These are phyloP conservation scores for Aphelinus certus DNA, from an alignment of 1,140 invertebrate species.

Conservation along the genomic window DNA sequence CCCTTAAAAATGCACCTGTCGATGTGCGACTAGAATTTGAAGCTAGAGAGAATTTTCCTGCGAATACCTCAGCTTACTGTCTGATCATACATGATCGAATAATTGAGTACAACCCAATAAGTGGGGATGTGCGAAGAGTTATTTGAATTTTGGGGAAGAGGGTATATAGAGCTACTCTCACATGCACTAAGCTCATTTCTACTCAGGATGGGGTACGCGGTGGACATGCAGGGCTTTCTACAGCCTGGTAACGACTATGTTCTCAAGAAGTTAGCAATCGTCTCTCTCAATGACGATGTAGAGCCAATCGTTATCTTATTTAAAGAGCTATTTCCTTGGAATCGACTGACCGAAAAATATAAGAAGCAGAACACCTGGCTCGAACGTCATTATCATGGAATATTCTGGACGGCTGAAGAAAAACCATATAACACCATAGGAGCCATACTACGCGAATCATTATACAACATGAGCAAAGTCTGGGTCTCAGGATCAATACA, in stretches of 20 bases:
- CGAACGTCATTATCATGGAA: background rate
- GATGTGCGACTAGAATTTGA: conserved; percentile 4
- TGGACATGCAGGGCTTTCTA: conserved; percentile 42
- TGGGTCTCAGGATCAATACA: background rate
- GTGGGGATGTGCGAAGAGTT: conserved; percentile 25
- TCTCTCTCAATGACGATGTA: conserved; percentile 12
- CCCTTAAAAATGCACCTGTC: background rate
- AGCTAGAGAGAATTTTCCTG: conserved; percentile 4
- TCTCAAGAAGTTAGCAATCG: conserved; percentile 40
- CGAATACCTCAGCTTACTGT: conserved; percentile 13
- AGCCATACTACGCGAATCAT: too few species aligned
- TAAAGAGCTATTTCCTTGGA: background rate
- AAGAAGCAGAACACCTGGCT: background rate
- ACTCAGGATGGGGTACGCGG: conserved; percentile 29
- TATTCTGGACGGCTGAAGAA: background rate
- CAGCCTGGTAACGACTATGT: conserved; percentile 36
- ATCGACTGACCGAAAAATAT: background rate
- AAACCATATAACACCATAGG: too few species aligned
- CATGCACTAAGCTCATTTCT: too few species aligned
- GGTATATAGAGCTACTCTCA: too few species aligned
- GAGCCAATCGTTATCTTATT: background rate
- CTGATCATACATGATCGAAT: conserved; percentile 1
- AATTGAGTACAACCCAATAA: conserved; percentile 20
- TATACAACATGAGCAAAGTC: background rate
- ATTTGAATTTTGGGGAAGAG: background rate